A percentile compares a stretch with the other conserved stretches of the same genome.
phyloP scores from a whole-genome alignment of 1,140 invertebrate genomes.

The Lanistes nyassanus region DNA sequence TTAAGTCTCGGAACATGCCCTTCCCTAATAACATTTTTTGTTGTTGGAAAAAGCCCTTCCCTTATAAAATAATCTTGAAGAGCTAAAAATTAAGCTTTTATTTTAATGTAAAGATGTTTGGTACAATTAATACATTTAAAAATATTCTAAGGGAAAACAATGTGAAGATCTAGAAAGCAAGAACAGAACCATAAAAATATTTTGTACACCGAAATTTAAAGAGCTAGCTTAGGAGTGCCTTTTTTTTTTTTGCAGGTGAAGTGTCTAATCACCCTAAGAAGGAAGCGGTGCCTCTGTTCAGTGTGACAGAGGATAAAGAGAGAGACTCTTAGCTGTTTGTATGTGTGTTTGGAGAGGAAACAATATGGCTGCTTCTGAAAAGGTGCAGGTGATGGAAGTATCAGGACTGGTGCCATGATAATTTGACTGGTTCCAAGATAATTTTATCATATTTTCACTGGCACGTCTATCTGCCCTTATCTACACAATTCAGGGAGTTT shows the following conservation, averaged over 20 bases:
- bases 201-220: too few relatives aligned
- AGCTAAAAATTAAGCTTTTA: too few relatives aligned
- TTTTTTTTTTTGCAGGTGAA: conserved; percentile 2
- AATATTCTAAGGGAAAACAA: neutral
- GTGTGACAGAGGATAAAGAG: neutral
- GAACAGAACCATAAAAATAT: too few relatives aligned
- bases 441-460: neutral
- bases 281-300: conserved; percentile 17
- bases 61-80: too few relatives aligned
- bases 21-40: too few relatives aligned
- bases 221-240: too few relatives aligned
- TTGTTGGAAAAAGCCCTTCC: too few relatives aligned
- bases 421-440: too few relatives aligned
- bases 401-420: too few relatives aligned
- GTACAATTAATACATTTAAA: neutral
- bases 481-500: neutral
- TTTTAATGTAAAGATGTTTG: too few relatives aligned
- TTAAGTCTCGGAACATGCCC: too few relatives aligned
- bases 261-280: conserved; percentile 10
- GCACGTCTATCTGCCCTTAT: neutral
- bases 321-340: neutral
- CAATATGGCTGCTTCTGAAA: neutral
- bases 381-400: neutral
- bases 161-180: neutral
- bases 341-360: neutral